Percentiles rank a stretch among this genome's conserved stretches.
Evolutionary conservation across 2,888 invertebrate genomes (phyloP).

Genomic region (Andricus curvator): DNA sequence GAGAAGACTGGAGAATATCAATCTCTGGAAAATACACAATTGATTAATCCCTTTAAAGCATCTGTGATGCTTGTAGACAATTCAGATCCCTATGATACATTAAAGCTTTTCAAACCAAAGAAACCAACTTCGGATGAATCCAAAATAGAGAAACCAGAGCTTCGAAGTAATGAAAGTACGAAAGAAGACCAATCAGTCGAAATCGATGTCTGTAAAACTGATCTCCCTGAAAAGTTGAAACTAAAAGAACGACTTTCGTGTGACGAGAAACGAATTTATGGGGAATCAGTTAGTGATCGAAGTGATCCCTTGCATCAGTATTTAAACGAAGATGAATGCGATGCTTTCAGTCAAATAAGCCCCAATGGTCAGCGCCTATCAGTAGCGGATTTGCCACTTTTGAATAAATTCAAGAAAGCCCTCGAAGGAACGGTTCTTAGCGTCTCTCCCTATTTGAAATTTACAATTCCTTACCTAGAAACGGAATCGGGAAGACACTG

Average conservation of each 20-base stretch:
- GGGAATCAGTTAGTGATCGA: slow-evolving; percentile 85
- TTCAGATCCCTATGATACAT: slow-evolving; percentile 72
- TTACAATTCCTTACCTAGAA: slow-evolving; percentile 92
- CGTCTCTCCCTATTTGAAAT: slow-evolving; percentile 92
- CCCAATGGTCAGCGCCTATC: slow-evolving; percentile 77
- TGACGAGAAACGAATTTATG: slow-evolving; percentile 76
- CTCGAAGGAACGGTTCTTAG: slow-evolving; percentile 87
- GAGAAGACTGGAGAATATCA: slow-evolving; percentile 8
- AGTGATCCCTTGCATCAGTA: slow-evolving; percentile 89
- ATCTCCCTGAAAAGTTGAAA: slow-evolving; percentile 42
- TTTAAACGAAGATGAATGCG: slow-evolving; percentile 78
- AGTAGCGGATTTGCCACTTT: slow-evolving; percentile 82
- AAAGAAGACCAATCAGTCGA: slow-evolving; percentile 42
- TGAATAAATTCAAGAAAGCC: slow-evolving; percentile 87
- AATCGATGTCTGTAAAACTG: slow-evolving; percentile 23
- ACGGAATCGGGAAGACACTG: slow-evolving; percentile 90
- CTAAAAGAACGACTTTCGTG: slow-evolving; percentile 59
- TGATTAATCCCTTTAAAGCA: slow-evolving; percentile 43
- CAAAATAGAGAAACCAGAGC: slow-evolving; percentile 48
- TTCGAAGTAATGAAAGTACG: slow-evolving; percentile 49
- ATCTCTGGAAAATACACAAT: slow-evolving; percentile 6
- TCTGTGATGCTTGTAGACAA: slow-evolving; percentile 65
- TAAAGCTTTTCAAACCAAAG: slow-evolving; percentile 71
- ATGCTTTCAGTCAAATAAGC: slow-evolving; percentile 72
- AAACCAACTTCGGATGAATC: slow-evolving; percentile 52